Percentiles rank a stretch among this genome's conserved stretches.
Conservation (phyloP, 2,888 invertebrate genomes). For the Protophormia terraenovae region DNA sequence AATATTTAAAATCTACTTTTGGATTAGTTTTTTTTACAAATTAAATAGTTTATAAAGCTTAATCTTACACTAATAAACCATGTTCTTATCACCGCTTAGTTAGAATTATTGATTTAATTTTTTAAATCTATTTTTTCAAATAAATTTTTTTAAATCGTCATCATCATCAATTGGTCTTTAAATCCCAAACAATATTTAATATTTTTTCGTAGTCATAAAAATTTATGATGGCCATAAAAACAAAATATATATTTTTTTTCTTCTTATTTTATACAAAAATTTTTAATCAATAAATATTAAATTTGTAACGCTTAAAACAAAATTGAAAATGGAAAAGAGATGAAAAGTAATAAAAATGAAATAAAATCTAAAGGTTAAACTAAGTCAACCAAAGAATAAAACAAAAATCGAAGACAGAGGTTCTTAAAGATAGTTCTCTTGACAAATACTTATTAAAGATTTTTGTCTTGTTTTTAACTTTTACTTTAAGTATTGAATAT, state of each 20-base stretch:
- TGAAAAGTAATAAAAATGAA: constrained; percentile 56
- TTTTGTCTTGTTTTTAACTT: too few species aligned
- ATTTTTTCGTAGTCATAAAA: constrained; percentile 51
- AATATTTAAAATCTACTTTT: too few species aligned
- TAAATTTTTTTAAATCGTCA: constrained; percentile 22
- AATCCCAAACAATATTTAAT: not conserved
- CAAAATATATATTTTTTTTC: constrained; percentile 15
- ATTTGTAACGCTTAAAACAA: constrained; percentile 56
- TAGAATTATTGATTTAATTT: constrained; percentile 8
- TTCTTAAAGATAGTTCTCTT: constrained; percentile 8
- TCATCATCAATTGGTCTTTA: constrained; percentile 13
- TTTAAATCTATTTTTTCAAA: not conserved
- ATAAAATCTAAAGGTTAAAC: constrained; percentile 38
- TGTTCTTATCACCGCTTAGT: not conserved
- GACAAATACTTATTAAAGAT: too few species aligned
- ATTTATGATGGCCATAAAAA: constrained; percentile 59
- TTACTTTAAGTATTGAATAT: too few species aligned
- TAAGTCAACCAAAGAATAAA: not conserved
- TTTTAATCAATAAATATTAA: constrained; percentile 63
- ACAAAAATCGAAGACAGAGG: not conserved
- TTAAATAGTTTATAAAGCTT: too few species aligned
- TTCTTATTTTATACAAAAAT: constrained; percentile 24
- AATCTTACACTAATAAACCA: too few species aligned
- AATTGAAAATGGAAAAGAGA: constrained; percentile 28
- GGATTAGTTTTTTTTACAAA: too few species aligned